Evolutionary conservation across 1,140 invertebrate genomes (phyloP), one percentile per base, ranked within the genome.

Genomic region (Formica selysi): DNA sequence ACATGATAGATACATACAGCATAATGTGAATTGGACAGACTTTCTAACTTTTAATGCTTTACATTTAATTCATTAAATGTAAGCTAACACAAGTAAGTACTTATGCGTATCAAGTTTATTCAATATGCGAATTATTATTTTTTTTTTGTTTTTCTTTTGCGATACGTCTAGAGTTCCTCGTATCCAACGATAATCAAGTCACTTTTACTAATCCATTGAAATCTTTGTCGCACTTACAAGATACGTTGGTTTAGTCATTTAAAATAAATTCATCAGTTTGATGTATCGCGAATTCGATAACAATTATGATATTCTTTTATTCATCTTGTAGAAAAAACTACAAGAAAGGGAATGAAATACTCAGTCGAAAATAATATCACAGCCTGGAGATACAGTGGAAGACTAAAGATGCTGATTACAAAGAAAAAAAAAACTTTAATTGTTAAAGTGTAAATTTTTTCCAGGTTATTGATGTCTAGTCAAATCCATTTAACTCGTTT

Each of bases 341-440:
- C 48, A 44, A 65, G 87, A 89, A 80, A 80, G 68, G 48, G 74
- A 90, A 89, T 87, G 70, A 89, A 87, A 86, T 62, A 86, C 51
- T 86, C 76, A 74, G 70, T 73, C 51, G 38, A 81, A 90, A 90
- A 90, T 90, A 87, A 90, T 87, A 90, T 90, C 89, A 90, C 89
- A 90, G 89, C 38, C 86, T 90, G 81, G 81, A 90, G 89, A 87
- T 36, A 76, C 29, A 84, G 41, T 81, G 89, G 89, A 90, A 90
- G 89, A 90, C 89, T 87, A 87, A 70, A 44, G 80, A 83, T n/a
- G 71, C 29, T 74, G 51, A 74, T 61, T 73, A 41, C 4, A 13
- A 29, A 3, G 13, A 44, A 62, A 83, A 68, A 4, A 41, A 70
- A 2, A 38, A 41, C 57, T 80, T 80, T 64, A 70, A 70, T 2